Evolutionary conservation across 2,113 vertebrate species (phyloP).

Genomic region (Ornithorhynchus anatinus): DNA sequence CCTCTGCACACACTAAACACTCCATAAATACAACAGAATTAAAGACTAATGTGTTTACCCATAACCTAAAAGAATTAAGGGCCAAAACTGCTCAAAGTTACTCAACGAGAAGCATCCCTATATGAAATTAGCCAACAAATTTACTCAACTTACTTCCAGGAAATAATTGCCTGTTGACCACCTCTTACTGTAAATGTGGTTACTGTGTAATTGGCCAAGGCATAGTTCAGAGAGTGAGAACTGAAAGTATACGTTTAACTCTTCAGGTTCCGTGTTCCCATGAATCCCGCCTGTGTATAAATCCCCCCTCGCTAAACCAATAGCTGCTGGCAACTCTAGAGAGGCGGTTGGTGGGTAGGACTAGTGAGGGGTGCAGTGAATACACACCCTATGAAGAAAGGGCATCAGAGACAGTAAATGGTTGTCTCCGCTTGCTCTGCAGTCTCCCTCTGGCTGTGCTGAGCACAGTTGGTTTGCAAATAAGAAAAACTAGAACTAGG

Average conservation of each 20-base stretch:
- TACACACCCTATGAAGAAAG: neutral
- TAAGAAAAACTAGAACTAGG: constrained; percentile 1
- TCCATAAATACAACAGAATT: too few relatives aligned
- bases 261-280: neutral
- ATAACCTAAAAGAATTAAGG: neutral
- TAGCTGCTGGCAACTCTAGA: neutral
- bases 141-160: constrained; percentile 8
- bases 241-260: neutral
- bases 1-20: neutral
- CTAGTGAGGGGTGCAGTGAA: too few relatives aligned
- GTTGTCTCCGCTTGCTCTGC: neutral
- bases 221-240: constrained; percentile 10
- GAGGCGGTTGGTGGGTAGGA: neutral
- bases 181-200: constrained; percentile 19
- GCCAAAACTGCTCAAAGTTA: too few relatives aligned
- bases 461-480: neutral
- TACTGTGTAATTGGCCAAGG: neutral
- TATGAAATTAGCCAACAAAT: constrained; percentile 1
- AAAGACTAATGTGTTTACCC: too few relatives aligned
- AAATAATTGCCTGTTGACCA: neutral
- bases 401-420: neutral
- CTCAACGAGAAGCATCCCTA: constrained; percentile 25
- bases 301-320: neutral
- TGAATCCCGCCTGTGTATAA: neutral
- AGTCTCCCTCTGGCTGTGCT: constrained; percentile 1